Evolutionary conservation across 2,797 vertebrate genomes (phyloP).

Genomic region (Periparus ater): DNA sequence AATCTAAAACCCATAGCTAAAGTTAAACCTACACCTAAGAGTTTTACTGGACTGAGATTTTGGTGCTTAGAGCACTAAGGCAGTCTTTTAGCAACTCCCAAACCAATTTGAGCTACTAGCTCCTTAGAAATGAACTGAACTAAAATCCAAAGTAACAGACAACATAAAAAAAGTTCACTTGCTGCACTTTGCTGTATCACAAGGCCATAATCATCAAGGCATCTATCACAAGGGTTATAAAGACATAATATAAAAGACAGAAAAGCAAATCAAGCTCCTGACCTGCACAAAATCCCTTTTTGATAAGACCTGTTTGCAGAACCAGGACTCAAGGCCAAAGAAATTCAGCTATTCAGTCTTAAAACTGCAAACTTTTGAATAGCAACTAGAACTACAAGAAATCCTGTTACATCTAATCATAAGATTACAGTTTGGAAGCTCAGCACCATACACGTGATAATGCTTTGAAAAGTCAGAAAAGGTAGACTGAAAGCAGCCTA

Average conservation of each 20-base stretch:
- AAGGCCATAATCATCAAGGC: neutral
- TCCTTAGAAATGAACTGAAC: neutral
- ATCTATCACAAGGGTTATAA: neutral
- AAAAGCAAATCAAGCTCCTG: neutral
- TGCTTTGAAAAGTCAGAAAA: neutral
- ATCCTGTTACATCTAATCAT: neutral
- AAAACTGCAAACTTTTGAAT: neutral
- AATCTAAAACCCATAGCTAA: neutral
- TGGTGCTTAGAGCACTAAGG: neutral
- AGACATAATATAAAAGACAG: neutral
- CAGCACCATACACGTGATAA: neutral
- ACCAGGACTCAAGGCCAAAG: neutral
- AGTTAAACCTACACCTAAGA: neutral
- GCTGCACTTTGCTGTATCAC: neutral
- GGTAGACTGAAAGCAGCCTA: neutral
- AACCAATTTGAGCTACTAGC: neutral
- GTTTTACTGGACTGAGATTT: neutral
- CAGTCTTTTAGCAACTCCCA: neutral
- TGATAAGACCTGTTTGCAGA: neutral
- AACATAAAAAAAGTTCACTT: neutral
- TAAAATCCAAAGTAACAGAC: neutral
- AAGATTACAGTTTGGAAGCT: neutral
- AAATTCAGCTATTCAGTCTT: neutral
- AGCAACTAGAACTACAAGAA: neutral
- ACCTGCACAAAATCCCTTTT: neutral